These are phyloP conservation scores for Noctuana brunneofusca DNA, from an alignment of 2,888 invertebrate genomes.

Conservation along the genomic window DNA sequence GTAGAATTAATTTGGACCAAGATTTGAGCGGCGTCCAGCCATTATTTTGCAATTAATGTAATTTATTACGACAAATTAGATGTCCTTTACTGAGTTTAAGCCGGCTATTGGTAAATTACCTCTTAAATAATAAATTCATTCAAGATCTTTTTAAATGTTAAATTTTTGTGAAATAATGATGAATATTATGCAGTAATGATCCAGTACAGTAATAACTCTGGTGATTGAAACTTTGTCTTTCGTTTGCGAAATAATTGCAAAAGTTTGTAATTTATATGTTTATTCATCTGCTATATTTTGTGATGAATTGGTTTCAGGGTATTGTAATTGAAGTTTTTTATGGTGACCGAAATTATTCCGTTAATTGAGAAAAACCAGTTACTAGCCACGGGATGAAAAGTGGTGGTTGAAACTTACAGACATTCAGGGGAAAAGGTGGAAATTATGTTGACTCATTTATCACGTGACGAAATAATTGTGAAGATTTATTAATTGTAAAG, in stretches of 20 bases:
- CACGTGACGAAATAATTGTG: too few species aligned
- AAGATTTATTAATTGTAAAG: too few species aligned
- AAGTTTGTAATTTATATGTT: not conserved
- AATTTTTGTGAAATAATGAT: not conserved
- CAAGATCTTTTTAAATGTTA: not conserved
- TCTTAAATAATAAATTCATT: constrained; percentile 10
- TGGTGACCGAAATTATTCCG: too few species aligned
- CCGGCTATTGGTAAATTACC: constrained; percentile 34
- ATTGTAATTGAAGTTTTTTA: not conserved
- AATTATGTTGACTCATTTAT: too few species aligned
- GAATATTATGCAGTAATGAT: not conserved
- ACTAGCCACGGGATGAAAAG: too few species aligned
- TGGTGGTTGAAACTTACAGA: too few species aligned
- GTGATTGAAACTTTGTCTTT: not conserved
- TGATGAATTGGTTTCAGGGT: not conserved
- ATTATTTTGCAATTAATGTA: constrained; percentile 36
- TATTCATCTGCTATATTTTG: not conserved
- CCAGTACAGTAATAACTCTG: not conserved
- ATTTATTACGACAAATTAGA: constrained; percentile 37
- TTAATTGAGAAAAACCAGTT: too few species aligned
- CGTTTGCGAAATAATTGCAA: not conserved
- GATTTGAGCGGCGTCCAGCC: constrained; percentile 32
- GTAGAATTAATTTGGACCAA: constrained; percentile 35
- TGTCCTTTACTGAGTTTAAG: constrained; percentile 37
- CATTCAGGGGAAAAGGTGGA: too few species aligned